Evolutionary conservation across 64 coral and sea anemone genomes (phyloP).

Genomic region (Hydrozoanthus tunicans): DNA sequence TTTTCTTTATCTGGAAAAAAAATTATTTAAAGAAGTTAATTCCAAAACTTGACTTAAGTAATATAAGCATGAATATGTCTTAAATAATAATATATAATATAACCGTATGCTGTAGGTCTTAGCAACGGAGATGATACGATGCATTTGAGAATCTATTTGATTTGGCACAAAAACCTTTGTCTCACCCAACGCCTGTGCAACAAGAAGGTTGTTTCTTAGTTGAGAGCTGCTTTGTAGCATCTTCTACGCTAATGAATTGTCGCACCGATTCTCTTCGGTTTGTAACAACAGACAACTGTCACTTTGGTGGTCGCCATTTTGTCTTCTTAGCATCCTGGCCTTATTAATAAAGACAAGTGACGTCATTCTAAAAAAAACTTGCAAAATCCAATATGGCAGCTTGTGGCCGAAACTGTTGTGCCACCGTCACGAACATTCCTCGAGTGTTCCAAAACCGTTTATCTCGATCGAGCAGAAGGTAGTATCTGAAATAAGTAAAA

Average conservation of each 20-base stretch:
- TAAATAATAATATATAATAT: no score
- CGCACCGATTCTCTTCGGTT: no score
- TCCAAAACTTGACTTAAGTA: no score
- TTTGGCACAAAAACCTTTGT: background rate
- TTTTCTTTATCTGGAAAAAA: no score
- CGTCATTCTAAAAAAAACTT: conserved; percentile 20
- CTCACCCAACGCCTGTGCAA: conserved; percentile 69
- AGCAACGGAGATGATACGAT: no score
- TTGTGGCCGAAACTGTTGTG: conserved; percentile 7
- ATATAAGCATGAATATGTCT: no score
- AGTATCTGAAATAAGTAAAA: background rate
- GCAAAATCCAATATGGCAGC: conserved; percentile 66
- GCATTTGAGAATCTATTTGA: background rate
- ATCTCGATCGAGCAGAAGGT: conserved; percentile 5
- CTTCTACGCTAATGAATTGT: background rate
- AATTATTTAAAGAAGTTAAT: no score
- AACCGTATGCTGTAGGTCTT: no score
- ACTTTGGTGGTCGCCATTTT: conserved; percentile 74
- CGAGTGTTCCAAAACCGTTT: background rate
- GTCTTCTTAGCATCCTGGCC: conserved; percentile 61
- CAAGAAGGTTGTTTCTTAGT: conserved; percentile 58
- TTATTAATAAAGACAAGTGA: conserved; percentile 26
- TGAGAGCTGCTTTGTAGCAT: background rate
- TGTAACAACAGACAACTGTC: background rate
- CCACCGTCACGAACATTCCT: background rate